Evolutionary conservation across 2,888 invertebrate genomes (phyloP).

Genomic region (Eupithecia subumbrata): DNA sequence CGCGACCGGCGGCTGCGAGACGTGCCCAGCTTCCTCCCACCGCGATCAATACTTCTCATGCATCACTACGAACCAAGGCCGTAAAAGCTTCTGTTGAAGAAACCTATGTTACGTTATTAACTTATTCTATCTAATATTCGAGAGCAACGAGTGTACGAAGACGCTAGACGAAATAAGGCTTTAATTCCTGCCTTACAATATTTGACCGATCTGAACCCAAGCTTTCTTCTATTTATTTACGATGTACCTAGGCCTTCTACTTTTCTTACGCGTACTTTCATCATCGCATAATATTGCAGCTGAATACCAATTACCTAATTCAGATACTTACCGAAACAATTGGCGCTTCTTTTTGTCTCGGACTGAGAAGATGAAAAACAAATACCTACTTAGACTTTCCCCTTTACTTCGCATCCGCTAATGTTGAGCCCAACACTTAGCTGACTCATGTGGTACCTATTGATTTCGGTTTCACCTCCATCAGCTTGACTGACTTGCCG

Average conservation of each 20-base stretch:
- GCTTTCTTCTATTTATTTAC: not conserved
- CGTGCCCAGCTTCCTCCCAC: constrained; percentile 55
- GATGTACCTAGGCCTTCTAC: not conserved
- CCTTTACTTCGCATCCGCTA: constrained; percentile 78
- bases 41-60: constrained; percentile 53
- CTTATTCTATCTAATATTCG: not conserved
- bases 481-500: constrained; percentile 65
- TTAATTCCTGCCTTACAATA: not conserved
- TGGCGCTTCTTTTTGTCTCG: constrained; percentile 61
- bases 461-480: constrained; percentile 78
- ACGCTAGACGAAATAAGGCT: not conserved
- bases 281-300: constrained; percentile 54
- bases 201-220: not conserved
- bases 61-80: constrained; percentile 1
- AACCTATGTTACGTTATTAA: not conserved
- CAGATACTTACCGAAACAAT: constrained; percentile 44
- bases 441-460: constrained; percentile 72
- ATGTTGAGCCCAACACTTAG: constrained; percentile 72
- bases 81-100: not conserved
- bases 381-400: constrained; percentile 77
- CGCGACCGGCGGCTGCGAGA: constrained; percentile 35
- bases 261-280: constrained; percentile 63
- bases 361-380: constrained; percentile 73
- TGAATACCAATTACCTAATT: constrained; percentile 39
- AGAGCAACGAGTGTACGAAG: not conserved